A percentile compares a stretch with the other conserved stretches of the same genome.
phyloP scores from a whole-genome alignment of 2,797 vertebrate genomes.

The Phyllotis vaccarum region DNA sequence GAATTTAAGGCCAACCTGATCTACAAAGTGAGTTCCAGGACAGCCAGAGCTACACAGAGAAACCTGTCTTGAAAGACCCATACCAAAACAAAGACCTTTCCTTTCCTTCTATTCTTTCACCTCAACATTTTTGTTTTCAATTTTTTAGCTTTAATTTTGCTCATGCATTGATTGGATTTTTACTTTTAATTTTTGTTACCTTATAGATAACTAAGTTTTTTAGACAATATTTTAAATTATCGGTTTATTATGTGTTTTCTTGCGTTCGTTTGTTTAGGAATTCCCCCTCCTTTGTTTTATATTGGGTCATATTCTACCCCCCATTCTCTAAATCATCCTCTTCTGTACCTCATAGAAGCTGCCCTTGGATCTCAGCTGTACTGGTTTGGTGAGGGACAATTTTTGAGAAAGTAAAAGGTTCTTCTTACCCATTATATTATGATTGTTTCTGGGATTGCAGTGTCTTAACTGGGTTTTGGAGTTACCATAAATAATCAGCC shows the following conservation, averaged over 20 bases:
- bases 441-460: neutral
- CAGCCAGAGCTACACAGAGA: neutral
- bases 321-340: neutral
- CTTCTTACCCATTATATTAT: neutral
- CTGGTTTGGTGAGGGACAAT: neutral
- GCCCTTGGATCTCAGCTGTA: neutral
- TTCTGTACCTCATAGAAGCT: neutral
- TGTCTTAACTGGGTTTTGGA: slow-evolving; percentile 10
- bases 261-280: neutral
- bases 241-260: neutral
- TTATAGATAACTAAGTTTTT: neutral
- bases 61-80: neutral
- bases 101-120: neutral
- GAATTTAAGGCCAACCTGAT: neutral
- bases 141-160: neutral
- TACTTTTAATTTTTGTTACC: neutral
- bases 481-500: neutral
- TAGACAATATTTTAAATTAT: neutral
- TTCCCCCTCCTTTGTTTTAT: neutral
- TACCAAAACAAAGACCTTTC: neutral
- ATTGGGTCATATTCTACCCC: neutral
- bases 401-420: neutral
- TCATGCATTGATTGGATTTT: neutral
- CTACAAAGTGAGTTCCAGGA: neutral
- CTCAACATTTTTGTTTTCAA: neutral